phyloP scores from a whole-genome alignment of 2,888 invertebrate species.

The Hypena proboscidalis region DNA sequence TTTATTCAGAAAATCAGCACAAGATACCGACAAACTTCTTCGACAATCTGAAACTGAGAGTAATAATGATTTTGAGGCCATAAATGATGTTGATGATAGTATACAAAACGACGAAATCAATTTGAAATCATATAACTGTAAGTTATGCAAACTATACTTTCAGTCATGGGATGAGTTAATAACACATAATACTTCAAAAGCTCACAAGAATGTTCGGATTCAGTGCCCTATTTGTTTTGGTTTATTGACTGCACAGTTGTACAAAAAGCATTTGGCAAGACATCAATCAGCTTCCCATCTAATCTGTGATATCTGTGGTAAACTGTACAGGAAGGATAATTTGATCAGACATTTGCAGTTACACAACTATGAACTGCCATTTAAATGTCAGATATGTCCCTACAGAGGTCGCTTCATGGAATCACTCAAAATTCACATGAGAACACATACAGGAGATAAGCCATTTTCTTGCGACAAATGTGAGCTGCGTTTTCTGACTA shows the following conservation, averaged over 20 bases:
- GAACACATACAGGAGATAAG: conserved; percentile 63
- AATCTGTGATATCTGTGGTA: conserved; percentile 66
- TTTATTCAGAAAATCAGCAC: conserved; percentile 57
- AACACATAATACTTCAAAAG: conserved; percentile 46
- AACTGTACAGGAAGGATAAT: conserved; percentile 65
- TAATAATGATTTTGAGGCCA: conserved; percentile 6
- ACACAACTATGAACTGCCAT: conserved; percentile 60
- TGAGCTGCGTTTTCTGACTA: conserved; percentile 57
- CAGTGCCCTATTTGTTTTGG: conserved; percentile 46
- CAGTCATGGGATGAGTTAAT: conserved; percentile 40
- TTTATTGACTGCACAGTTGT: conserved; percentile 43
- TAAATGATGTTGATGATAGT: conserved; percentile 7
- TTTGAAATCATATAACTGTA: conserved; percentile 19
- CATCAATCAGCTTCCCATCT: conserved; percentile 49
- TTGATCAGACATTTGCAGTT: conserved; percentile 56
- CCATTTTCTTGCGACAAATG: conserved; percentile 66
- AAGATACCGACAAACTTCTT: conserved; percentile 42
- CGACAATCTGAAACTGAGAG: conserved; percentile 17
- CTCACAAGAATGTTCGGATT: conserved; percentile 35
- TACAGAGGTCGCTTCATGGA: conserved; percentile 63
- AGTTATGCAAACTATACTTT: conserved; percentile 32
- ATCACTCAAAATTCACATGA: conserved; percentile 62
- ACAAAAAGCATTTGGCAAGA: conserved; percentile 47
- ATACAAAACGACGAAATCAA: neutral
- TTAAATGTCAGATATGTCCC: conserved; percentile 60